Conservation (phyloP, 2,797 vertebrate species). For the Mus caroli region DNA sequence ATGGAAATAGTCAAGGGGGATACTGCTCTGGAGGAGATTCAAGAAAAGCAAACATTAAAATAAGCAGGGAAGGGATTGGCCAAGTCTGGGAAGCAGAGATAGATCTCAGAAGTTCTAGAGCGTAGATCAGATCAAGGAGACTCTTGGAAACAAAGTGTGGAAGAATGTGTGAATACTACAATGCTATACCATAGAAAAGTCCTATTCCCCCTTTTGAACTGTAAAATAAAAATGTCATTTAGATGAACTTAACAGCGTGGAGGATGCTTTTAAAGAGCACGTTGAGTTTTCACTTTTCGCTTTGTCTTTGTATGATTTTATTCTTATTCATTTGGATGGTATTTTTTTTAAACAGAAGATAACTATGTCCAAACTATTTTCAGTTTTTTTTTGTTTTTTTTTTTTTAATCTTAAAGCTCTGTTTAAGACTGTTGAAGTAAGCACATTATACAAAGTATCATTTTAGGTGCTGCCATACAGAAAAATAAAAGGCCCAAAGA, state of each 20-base stretch:
- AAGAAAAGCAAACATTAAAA: slow-evolving; percentile 9
- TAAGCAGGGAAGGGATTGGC: slow-evolving; percentile 21
- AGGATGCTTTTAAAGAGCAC: neutral
- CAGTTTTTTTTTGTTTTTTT: neutral
- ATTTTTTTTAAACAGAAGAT: slow-evolving; percentile 28
- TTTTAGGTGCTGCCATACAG: slow-evolving; percentile 14
- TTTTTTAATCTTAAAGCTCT: slow-evolving; percentile 20
- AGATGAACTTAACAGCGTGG: neutral
- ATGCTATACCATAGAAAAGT: neutral
- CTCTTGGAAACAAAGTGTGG: neutral
- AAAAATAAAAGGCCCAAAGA: neutral
- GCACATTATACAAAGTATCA: neutral
- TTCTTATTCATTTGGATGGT: neutral
- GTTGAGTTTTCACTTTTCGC: neutral
- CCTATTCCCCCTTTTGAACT: neutral
- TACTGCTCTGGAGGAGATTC: neutral
- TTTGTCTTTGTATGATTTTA: neutral
- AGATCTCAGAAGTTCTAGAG: slow-evolving; percentile 13
- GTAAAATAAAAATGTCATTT: neutral
- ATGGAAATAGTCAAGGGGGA: slow-evolving; percentile 15
- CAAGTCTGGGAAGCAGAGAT: neutral
- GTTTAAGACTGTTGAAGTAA: neutral
- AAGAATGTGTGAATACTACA: neutral
- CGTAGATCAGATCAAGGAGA: neutral
- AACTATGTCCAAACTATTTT: slow-evolving; percentile 16